Evolutionary conservation across 2,797 vertebrate species (phyloP), one percentile per base, ranked within the genome.

Genomic region (Trematomus bernacchii): DNA sequence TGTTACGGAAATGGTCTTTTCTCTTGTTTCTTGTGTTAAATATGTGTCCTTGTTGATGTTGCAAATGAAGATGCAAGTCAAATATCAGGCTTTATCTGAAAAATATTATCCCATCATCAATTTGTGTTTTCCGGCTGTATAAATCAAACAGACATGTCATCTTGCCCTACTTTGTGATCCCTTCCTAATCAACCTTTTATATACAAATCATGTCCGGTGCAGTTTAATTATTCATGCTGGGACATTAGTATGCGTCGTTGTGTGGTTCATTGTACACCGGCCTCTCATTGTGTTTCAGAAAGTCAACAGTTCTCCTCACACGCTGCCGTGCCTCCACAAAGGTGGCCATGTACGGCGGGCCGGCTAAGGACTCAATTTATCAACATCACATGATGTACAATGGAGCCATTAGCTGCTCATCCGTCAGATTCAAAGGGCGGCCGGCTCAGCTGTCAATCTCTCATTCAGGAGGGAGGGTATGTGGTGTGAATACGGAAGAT

Each of bases 311-410:
- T 44, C 55, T 48, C 76, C 71, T 44, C 30, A 6, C 64, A 18
- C 50, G 40, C 51, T 55, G 76, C 72, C 16, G 11, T 30, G 52
- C 52, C 43, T 60, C 23, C 4, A 87, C 87, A 90, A 84, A 76
- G 68, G 65, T 61, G 66, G 58, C 81, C 78, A 55, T 81, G 85
- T 84, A 61, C 72, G 59, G 53, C 67, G 19, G 67, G 59, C 65
- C 23, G 76, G 62, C 69, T 12, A 64, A 67, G 47, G 16, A 5
- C 76, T 77, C 84, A 71, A 91, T 94, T 90, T 90, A 91, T 93
- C 93, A 94, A 89, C 91, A 89, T 93, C 87, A 89, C 88, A 83
- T 51, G 80, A 85, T 6, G 70, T 18, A 93, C 89, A 94, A 91
- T 85, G 71, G 79, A 80, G 77, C 87, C 75, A 62, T 87, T 86